phyloP scores from a whole-genome alignment of 2,888 invertebrate genomes.

The Aradus depressus region DNA sequence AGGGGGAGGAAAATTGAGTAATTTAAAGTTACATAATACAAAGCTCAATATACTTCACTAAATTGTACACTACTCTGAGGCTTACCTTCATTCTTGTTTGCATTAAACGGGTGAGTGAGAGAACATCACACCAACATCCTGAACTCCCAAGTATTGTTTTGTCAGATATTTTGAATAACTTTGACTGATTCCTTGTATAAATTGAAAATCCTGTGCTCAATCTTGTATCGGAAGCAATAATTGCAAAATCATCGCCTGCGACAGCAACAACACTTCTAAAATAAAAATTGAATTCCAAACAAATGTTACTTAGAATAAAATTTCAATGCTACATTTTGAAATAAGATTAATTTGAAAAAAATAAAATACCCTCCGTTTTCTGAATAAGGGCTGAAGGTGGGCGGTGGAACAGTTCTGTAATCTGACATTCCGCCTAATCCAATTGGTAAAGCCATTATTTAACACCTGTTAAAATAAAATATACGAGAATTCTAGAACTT shows the following conservation, averaged over 20 bases:
- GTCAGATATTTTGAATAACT: slow-evolving; percentile 69
- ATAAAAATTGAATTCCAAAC: not conserved
- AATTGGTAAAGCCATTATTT: slow-evolving; percentile 3
- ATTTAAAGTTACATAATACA: not conserved
- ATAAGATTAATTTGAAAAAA: not conserved
- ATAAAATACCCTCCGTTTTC: slow-evolving; percentile 60
- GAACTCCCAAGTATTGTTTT: slow-evolving; percentile 84
- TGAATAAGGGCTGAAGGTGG: slow-evolving; percentile 55
- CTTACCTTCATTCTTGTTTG: slow-evolving; percentile 70
- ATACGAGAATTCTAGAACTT: too few species aligned
- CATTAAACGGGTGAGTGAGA: slow-evolving; percentile 75
- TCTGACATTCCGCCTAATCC: slow-evolving; percentile 12
- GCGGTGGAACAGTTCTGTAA: slow-evolving; percentile 33
- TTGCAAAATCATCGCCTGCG: slow-evolving; percentile 87
- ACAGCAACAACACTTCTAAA: slow-evolving; percentile 86
- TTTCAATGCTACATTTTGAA: not conserved
- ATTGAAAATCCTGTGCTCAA: slow-evolving; percentile 85
- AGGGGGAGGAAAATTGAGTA: not conserved
- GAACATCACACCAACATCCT: slow-evolving; percentile 96
- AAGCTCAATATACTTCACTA: not conserved
- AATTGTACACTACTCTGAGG: not conserved
- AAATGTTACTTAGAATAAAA: not conserved
- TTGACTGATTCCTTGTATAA: slow-evolving; percentile 77
- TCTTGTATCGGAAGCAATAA: slow-evolving; percentile 92
- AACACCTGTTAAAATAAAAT: not conserved